Evolutionary conservation across 2,888 invertebrate species (phyloP), one percentile per base, ranked within the genome.

Genomic region (Catotricha subobsoleta): DNA sequence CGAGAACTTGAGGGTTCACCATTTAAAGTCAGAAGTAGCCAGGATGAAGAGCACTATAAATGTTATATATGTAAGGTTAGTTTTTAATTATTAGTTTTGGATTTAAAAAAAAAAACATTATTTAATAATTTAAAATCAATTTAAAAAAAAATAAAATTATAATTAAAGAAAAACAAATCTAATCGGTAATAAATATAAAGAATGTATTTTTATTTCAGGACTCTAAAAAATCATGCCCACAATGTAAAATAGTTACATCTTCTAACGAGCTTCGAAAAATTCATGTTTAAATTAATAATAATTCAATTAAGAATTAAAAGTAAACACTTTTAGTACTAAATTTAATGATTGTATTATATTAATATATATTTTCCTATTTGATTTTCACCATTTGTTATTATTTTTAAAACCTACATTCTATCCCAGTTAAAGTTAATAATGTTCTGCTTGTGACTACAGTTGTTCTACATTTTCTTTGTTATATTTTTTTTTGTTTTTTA

Each of bases 11-110:
- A 71, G 54, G 62, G 59, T 60, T 43, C 51, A 52, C 19, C 53
- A 50, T 42, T 44, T 9, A 44, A 44, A 29, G 25, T 35, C 12
- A 30, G 44, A 27, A 36, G 27, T n/a, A 53, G 50, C 36, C 53
- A 53, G 13, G 52, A 65, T 54, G 71, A 70, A 54, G 69, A 71
- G 49, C 65, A 66, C 54, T 71, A 72, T 59, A 75, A 76, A 60
- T 80, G 79, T 66, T 69, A 78, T 57, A 78, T 80, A 58, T 80
- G 79, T 63, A 71, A 77, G 74, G 78, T 78, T 65, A 66, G 66
- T 58, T 50, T 52, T 9, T 15, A 31, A 31, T 31, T 9, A 25
- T 25, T 13, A 3, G 18, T 34, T 13, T 34, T 15, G 52, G 53
- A 55, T 46, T 10, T 21, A 10, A 9, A 10, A 7, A 27, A 9